These are phyloP conservation scores for Lycocorax pyrrhopterus DNA, from an alignment of 2,113 vertebrate genomes.

Conservation along the genomic window DNA sequence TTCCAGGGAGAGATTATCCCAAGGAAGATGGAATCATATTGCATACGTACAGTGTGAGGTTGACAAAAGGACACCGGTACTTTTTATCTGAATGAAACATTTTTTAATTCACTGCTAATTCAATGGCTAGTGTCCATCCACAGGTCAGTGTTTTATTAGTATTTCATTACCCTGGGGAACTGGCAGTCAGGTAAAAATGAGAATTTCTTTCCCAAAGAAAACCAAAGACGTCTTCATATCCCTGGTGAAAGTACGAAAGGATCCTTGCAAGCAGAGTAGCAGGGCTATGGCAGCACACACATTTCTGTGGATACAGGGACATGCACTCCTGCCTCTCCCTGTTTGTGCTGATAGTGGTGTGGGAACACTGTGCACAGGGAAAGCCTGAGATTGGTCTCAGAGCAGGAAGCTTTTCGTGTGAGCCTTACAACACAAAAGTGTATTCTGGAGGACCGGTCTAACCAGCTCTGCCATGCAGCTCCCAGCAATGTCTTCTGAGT, in stretches of 20 bases:
- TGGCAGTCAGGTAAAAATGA: neutral
- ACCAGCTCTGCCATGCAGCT: neutral
- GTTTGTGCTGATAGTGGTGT: neutral
- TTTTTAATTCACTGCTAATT: neutral
- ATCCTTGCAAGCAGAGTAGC: neutral
- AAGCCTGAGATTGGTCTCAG: rapidly evolving
- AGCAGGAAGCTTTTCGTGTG: neutral
- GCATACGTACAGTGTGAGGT: neutral
- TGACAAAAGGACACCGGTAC: neutral
- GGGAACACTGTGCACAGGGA: neutral
- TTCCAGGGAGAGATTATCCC: neutral
- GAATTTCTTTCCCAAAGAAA: neutral
- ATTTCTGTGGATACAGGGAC: neutral
- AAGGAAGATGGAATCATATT: neutral
- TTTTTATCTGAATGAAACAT: neutral
- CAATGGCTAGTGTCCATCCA: neutral
- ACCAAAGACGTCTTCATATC: neutral
- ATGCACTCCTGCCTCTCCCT: neutral
- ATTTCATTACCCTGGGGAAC: neutral
- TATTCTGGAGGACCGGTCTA: neutral
- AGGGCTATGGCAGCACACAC: neutral
- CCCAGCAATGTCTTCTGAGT: neutral
- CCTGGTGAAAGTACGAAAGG: neutral
- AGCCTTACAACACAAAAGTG: neutral
- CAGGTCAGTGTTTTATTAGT: neutral